Conservation (phyloP, 64 coral and sea anemone genomes). For the Stichodactyla helianthus region DNA sequence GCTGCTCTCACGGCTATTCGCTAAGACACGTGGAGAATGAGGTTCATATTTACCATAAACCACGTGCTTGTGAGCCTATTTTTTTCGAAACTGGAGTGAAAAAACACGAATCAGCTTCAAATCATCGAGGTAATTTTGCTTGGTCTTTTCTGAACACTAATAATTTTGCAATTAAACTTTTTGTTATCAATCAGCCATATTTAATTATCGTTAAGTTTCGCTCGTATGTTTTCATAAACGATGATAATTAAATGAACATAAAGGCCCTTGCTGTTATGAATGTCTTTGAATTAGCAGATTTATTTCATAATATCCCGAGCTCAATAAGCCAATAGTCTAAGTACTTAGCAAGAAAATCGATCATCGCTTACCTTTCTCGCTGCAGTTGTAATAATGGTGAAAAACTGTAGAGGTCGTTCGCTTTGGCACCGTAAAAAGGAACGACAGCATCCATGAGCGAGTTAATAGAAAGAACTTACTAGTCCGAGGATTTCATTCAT, state of each 20-base stretch:
- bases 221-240: constrained; percentile 11
- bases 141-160: neutral
- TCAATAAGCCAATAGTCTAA: neutral
- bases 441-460: neutral
- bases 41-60: neutral
- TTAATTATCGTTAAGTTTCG: neutral
- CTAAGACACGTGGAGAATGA: neutral
- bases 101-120: neutral
- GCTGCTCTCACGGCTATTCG: neutral
- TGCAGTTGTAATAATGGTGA: neutral
- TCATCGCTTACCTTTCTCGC: neutral
- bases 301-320: neutral
- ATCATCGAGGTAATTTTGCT: neutral
- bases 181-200: neutral
- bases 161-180: neutral
- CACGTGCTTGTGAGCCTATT: neutral
- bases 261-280: constrained; percentile 11
- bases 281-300: constrained; percentile 6
- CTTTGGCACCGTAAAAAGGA: neutral
- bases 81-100: neutral
- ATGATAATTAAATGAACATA: constrained; percentile 9
- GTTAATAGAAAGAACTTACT: neutral
- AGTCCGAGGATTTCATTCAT: neutral
- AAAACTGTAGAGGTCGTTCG: neutral
- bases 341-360: neutral